These are phyloP conservation scores for Trachemys scripta DNA, from an alignment of 2,113 vertebrate species.

Conservation along the genomic window DNA sequence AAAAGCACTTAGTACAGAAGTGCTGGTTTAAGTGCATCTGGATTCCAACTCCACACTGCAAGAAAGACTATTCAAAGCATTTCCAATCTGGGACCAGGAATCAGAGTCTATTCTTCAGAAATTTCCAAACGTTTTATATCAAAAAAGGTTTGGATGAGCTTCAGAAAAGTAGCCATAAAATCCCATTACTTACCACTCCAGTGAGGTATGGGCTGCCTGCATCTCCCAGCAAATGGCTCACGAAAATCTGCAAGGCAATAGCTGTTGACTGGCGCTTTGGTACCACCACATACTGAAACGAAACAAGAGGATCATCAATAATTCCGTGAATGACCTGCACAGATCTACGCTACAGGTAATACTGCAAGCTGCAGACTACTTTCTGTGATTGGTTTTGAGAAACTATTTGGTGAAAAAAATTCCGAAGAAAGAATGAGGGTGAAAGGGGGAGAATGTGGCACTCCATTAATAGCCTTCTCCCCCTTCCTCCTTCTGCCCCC, in stretches of 20 bases:
- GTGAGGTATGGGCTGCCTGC: slow-evolving; percentile 87
- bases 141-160: neutral
- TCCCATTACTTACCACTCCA: slow-evolving; percentile 80
- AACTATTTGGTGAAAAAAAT: neutral
- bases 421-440: neutral
- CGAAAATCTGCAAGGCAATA: slow-evolving; percentile 86
- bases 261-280: slow-evolving; percentile 85
- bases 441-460: neutral
- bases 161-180: neutral
- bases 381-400: neutral
- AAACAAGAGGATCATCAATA: neutral
- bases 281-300: slow-evolving; percentile 85
- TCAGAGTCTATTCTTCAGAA: neutral
- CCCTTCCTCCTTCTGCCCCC: too few relatives aligned
- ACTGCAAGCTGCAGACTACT: neutral
- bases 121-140: neutral
- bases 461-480: neutral
- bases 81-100: neutral
- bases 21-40: accelerated
- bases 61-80: neutral
- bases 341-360: too few relatives aligned
- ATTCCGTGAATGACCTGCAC: neutral
- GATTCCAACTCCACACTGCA: neutral
- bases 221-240: slow-evolving; percentile 88
- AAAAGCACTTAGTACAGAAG: neutral